Evolutionary conservation across 1,140 invertebrate species (phyloP), one percentile per base, ranked within the genome.

Genomic region (Ctenoplectra terminalis): DNA sequence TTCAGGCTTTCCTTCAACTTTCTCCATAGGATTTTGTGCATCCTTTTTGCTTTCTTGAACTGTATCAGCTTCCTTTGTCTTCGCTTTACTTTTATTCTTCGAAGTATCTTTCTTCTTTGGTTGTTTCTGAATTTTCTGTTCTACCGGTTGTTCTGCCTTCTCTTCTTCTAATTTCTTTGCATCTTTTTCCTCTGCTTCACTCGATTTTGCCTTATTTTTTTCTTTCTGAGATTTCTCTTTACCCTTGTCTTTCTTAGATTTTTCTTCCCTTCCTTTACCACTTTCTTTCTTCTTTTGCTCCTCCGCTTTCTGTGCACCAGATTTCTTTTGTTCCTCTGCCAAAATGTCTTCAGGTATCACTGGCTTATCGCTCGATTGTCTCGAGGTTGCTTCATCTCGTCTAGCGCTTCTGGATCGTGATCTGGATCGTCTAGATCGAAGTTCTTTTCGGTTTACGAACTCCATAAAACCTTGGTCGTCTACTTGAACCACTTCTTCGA

Each of bases 381-480:
- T 63, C 26, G n/a, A 52, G 4, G 6, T 1, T 48, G 20, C 26
- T 23, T 87, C 73, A 26, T 89, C 87, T 20, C 89, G 84, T 48
- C 71, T 88, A 11, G 17, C 76, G 64, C 88, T 93, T 76, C 93
- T 87, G 1, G 94, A 94, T 40, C 92, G 90, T 48, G 94, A 93
- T 85, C 94, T 91, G 61, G 94, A 94, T 69, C 91, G 90, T 46
- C 93, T 72, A n/a, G 88, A 92, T 63, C 92, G 89, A 69, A 94
- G 85, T 82, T 94, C 93, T 74, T 89, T 92, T 75, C 90, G 91
- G 56, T 93, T 94, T 6, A 95, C 84, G 80, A 92, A 93, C 84
- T 94, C 92, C 58, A 93, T 91, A 79, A 95, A 95, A 34, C 94
- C 95, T 87, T 95, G 94, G 63, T 93, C 89, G 87, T 95, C 94